A percentile compares a stretch with the other conserved stretches of the same genome.
Conservation (phyloP, 1,140 invertebrate genomes). For the Samia ricini region DNA sequence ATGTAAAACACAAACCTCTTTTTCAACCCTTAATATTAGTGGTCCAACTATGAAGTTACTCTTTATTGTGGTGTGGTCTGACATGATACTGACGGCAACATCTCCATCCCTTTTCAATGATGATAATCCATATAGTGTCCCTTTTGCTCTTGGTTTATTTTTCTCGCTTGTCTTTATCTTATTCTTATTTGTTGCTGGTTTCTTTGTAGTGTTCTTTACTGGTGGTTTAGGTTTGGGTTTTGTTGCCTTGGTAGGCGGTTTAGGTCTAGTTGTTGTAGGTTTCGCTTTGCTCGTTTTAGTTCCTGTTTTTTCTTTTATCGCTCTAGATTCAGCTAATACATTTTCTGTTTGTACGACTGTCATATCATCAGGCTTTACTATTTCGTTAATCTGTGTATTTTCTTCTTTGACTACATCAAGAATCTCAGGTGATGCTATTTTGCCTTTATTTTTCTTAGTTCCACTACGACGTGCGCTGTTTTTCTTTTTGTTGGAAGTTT, state of each 20-base stretch:
- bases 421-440: conserved; percentile 30
- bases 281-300: conserved; percentile 43
- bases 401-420: conserved; percentile 37
- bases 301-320: conserved; percentile 45
- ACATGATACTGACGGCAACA: conserved; percentile 87
- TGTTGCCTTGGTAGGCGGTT: conserved; percentile 45
- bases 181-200: conserved; percentile 60
- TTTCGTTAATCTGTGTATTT: conserved; percentile 30
- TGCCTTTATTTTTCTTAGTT: conserved; percentile 35
- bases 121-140: conserved; percentile 87
- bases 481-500: conserved; percentile 61
- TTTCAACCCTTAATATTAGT: conserved; percentile 87
- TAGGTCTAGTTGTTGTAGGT: conserved; percentile 42
- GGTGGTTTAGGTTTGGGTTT: conserved; percentile 54
- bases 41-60: conserved; percentile 89
- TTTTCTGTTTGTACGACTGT: conserved; percentile 39
- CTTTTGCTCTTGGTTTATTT: conserved; percentile 82
- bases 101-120: conserved; percentile 86
- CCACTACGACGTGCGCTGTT: conserved; percentile 42
- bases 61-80: conserved; percentile 87
- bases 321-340: conserved; percentile 45
- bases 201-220: conserved; percentile 56
- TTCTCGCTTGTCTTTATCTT: conserved; percentile 74
- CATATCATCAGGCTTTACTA: conserved; percentile 33
- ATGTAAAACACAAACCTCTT: conserved; percentile 78